A percentile compares a stretch with the other conserved stretches of the same genome.
phyloP scores from a whole-genome alignment of 1,140 invertebrate species.

The Acromyrmex charruanus region DNA sequence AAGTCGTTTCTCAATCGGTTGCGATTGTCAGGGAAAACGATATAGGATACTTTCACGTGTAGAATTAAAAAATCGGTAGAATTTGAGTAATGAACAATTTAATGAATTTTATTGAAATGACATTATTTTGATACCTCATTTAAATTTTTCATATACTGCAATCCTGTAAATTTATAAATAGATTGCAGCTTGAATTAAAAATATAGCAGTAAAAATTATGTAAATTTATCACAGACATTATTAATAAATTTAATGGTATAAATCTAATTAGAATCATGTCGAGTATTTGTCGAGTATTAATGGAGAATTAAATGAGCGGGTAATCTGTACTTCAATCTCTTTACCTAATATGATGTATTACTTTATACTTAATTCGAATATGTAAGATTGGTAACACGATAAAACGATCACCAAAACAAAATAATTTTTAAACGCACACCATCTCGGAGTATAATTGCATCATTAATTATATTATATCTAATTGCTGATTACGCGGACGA shows the following conservation, averaged over 20 bases:
- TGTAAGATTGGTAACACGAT: not conserved
- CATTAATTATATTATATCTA: constrained; percentile 3
- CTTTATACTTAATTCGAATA: not conserved
- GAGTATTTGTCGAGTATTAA: not conserved
- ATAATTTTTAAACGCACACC: not conserved
- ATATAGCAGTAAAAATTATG: too few species aligned
- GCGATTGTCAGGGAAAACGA: not conserved
- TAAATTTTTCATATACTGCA: not conserved
- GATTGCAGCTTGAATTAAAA: not conserved
- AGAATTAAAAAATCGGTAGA: not conserved
- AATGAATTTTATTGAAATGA: not conserved
- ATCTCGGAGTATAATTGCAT: not conserved
- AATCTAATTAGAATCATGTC: not conserved
- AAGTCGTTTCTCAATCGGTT: not conserved
- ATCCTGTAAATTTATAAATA: not conserved
- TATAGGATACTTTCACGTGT: not conserved
- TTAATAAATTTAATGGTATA: not conserved
- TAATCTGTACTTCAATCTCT: not conserved
- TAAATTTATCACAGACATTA: not conserved
- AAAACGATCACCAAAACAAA: not conserved
- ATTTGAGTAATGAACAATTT: not conserved
- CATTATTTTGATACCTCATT: not conserved
- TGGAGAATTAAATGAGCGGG: not conserved
- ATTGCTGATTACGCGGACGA: not conserved
- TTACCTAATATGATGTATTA: constrained; percentile 13